Evolutionary conservation across 2,113 vertebrate species (phyloP), one percentile per base, ranked within the genome.

Genomic region (Notarius quadriscutis): DNA sequence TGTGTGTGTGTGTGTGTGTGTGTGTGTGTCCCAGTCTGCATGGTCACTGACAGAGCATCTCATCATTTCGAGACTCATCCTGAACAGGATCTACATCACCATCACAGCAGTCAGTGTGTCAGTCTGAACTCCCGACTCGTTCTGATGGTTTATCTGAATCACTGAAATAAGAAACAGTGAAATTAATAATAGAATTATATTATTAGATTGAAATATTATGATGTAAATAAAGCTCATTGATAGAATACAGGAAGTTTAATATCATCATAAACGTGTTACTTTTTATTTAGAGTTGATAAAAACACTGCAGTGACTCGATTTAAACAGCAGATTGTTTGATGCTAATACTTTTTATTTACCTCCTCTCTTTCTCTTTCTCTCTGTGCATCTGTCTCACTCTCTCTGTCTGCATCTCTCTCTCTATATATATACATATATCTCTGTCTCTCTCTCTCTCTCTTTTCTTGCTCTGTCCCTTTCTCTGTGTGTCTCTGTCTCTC

Each of bases 1-100:
- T 79, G 71, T 78, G 75, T 53, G 75, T 41, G 75, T n/a, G 51
- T 79, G 50, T 79, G 53, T 58, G 53, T 80, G 71, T 78, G 75
- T 53, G 75, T 77, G 74, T 79, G 25, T 53, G n/a, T 79, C 1
- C 15, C 7, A 15, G 50, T 80, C 41, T 41, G 53, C 53, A 18
- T 30, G 77, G 25, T 60, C 78, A 55, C 75, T 79, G 75, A 55
- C n/a, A 27, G 25, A 27, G 25, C 12, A 55, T 78, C 84, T 55
- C 60, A n/a, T 80, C 50, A 80, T 78, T 80, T 65, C 0, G 50
- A 57, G 30, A 69, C 69, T 69, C 55, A 41, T 80, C 62, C 30
- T 53, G 85, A 80, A 55, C n/a, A 22, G 55, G 25, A 86, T 69
- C 75, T 17, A n/a, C 77, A 20, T 69, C 71, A 27, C 2, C 27